Conservation (phyloP, 2,113 vertebrate species). For the Mus musculus region GRCm39 chr1:65603501-65604000, state of each 20-base stretch:
- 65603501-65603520: background rate
- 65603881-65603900: background rate
- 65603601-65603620: background rate
- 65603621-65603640: background rate
- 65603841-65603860: background rate
- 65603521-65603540: background rate
- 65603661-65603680: background rate
- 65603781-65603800: background rate
- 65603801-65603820: background rate
- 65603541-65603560: background rate
- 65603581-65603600: background rate
- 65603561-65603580: background rate
- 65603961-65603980: background rate
- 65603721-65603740: background rate
- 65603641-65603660: background rate
- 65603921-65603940: slow-evolving; percentile 39
- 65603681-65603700: background rate
- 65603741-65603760: background rate
- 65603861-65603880: background rate
- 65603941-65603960: background rate
- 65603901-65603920: slow-evolving; percentile 7
- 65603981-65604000: background rate
- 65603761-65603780: background rate
- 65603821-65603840: background rate
- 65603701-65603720: background rate